phyloP scores from a whole-genome alignment of 2,797 vertebrate genomes.

The Phylloscopus collybita region DNA sequence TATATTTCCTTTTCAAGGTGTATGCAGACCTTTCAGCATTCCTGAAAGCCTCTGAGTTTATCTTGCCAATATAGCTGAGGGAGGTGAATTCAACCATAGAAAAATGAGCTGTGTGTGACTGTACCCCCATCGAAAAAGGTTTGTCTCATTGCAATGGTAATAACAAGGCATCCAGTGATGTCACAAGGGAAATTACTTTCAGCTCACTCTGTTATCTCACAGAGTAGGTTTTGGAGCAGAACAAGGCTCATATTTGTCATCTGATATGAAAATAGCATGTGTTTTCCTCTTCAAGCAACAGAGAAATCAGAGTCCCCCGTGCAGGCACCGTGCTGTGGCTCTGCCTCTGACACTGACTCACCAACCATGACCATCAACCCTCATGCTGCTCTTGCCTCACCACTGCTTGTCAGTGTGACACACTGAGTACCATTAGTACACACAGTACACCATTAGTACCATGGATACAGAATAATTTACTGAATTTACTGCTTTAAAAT shows the following conservation, averaged over 20 bases:
- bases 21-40: neutral
- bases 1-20: neutral
- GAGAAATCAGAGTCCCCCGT: neutral
- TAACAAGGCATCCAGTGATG: neutral
- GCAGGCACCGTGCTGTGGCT: rapidly evolving
- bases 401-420: neutral
- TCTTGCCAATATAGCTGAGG: neutral
- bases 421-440: no score
- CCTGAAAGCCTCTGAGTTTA: neutral
- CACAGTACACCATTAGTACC: neutral
- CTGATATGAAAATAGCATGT: neutral
- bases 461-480: neutral
- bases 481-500: neutral
- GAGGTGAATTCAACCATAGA: neutral
- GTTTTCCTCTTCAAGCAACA: neutral
- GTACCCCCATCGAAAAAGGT: rapidly evolving
- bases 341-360: neutral
- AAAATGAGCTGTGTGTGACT: neutral
- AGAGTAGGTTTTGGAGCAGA: neutral
- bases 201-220: neutral
- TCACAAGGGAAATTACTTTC: neutral
- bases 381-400: neutral
- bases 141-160: neutral
- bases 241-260: neutral
- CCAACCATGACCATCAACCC: rapidly evolving